These are phyloP conservation scores for Phacellophora camtschatica DNA, from an alignment of 30 jellyfish, hydroid and myxozoan genomes.

Conservation along the genomic window DNA sequence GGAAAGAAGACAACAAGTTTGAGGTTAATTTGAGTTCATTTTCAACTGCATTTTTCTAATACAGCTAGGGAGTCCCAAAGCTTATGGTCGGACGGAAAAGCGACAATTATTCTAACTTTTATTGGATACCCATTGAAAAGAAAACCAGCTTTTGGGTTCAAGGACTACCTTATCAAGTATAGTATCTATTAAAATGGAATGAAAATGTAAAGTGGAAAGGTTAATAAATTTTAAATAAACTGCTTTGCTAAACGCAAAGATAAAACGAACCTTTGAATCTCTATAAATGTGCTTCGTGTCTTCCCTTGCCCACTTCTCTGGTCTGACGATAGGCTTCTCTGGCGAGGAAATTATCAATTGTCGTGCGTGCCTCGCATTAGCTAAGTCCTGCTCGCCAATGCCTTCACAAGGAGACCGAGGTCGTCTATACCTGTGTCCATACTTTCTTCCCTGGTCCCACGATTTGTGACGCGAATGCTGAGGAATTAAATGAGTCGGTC, in stretches of 20 bases:
- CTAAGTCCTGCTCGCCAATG: slow-evolving; percentile 62
- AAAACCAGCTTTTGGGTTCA: too few relatives aligned
- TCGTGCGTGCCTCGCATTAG: slow-evolving; percentile 53
- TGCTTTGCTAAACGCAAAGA: background rate
- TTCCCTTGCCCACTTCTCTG: slow-evolving; percentile 52
- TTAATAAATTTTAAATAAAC: background rate
- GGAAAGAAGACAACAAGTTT: too few relatives aligned
- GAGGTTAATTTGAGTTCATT: too few relatives aligned
- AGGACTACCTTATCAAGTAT: too few relatives aligned
- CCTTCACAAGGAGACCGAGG: slow-evolving; percentile 71
- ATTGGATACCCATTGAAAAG: too few relatives aligned
- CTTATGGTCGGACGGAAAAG: too few relatives aligned
- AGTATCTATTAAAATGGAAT: too few relatives aligned
- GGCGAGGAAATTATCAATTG: slow-evolving; percentile 66
- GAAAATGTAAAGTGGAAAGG: too few relatives aligned
- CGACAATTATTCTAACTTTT: too few relatives aligned
- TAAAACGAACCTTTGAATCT: slow-evolving; percentile 7
- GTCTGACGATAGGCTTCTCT: slow-evolving; percentile 45
- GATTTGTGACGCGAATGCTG: background rate
- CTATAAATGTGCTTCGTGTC: background rate
- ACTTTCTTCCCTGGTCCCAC: slow-evolving; percentile 9
- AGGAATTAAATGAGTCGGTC: slow-evolving; percentile 7
- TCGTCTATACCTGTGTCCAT: slow-evolving; percentile 15
- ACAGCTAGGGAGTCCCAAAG: too few relatives aligned
- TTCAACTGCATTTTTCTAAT: too few relatives aligned